Conservation (phyloP, 2,888 invertebrate genomes). For the Cyclophora albipunctata region DNA sequence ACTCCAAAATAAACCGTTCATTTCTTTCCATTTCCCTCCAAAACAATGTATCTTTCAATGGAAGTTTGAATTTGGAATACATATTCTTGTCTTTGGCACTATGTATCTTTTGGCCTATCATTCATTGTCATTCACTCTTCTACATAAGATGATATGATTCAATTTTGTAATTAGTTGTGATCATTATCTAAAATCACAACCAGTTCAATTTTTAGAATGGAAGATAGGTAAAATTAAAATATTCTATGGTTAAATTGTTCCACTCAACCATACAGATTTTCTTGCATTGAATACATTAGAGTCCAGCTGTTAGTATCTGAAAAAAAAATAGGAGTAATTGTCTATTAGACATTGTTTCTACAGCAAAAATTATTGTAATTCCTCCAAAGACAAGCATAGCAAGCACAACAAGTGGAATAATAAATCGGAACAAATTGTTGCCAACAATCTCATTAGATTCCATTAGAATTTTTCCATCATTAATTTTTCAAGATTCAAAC, state of each 20-base stretch:
- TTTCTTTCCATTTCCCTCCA: slow-evolving; percentile 6
- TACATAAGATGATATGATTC: slow-evolving; percentile 42
- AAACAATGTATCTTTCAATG: slow-evolving; percentile 15
- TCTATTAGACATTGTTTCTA: too few relatives aligned
- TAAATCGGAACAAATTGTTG: too few relatives aligned
- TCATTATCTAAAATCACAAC: slow-evolving; percentile 37
- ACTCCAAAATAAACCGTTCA: background rate
- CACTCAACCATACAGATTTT: slow-evolving; percentile 26
- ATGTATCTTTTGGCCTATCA: slow-evolving; percentile 13
- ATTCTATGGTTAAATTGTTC: slow-evolving; percentile 62
- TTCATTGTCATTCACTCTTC: slow-evolving; percentile 24
- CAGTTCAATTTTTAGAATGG: slow-evolving; percentile 19
- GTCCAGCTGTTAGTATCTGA: slow-evolving; percentile 1
- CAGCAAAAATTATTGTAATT: too few relatives aligned
- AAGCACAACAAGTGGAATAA: too few relatives aligned
- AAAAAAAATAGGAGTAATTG: background rate
- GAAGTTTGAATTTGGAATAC: slow-evolving; percentile 32
- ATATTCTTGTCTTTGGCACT: slow-evolving; percentile 26
- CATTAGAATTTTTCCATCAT: too few relatives aligned
- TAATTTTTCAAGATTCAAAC: slow-evolving; percentile 31
- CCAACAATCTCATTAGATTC: too few relatives aligned
- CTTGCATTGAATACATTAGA: background rate
- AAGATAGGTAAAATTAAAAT: slow-evolving; percentile 32
- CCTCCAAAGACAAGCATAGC: too few relatives aligned
- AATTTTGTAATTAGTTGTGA: slow-evolving; percentile 25